Percentiles rank a stretch among this genome's conserved stretches.
Evolutionary conservation across 2,888 invertebrate species (phyloP).

Genomic region (Ditylenchus weischeri): DNA sequence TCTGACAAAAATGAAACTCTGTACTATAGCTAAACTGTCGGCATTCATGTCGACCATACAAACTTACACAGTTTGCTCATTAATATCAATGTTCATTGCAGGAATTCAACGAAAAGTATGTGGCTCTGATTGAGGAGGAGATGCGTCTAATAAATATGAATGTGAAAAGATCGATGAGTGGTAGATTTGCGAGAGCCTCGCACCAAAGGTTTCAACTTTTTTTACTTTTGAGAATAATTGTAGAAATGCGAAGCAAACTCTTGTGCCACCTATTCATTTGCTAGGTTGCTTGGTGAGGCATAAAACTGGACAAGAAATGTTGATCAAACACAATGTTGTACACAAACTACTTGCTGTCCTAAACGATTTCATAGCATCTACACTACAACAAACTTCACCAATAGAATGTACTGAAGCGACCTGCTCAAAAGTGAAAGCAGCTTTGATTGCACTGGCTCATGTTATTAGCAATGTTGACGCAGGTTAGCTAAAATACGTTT

Average conservation of each 20-base stretch:
- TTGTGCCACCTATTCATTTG: constrained; percentile 18
- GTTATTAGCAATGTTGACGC: constrained; percentile 29
- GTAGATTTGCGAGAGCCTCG: constrained; percentile 68
- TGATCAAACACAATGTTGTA: constrained; percentile 25
- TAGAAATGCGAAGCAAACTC: constrained; percentile 14
- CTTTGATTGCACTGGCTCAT: constrained; percentile 42
- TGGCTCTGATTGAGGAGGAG: constrained; percentile 80
- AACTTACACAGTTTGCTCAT: too few species aligned
- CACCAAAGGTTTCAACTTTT: constrained; percentile 19
- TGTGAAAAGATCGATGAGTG: constrained; percentile 76
- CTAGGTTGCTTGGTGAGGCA: constrained; percentile 24
- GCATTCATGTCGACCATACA: too few species aligned
- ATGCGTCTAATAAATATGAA: constrained; percentile 82
- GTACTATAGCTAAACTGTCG: too few species aligned
- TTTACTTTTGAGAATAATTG: neutral
- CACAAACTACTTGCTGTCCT: constrained; percentile 19
- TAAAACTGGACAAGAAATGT: constrained; percentile 26
- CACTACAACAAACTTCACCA: neutral
- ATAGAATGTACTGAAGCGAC: neutral
- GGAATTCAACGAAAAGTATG: constrained; percentile 69
- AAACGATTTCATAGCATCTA: neutral
- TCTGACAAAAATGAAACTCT: too few species aligned
- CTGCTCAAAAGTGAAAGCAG: constrained; percentile 36
- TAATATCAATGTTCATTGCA: constrained; percentile 41
- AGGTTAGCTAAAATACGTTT: neutral